Percentiles rank a stretch among this genome's conserved stretches.
Conservation (phyloP, 2,888 invertebrate species). For the Branchellion lobata region DNA sequence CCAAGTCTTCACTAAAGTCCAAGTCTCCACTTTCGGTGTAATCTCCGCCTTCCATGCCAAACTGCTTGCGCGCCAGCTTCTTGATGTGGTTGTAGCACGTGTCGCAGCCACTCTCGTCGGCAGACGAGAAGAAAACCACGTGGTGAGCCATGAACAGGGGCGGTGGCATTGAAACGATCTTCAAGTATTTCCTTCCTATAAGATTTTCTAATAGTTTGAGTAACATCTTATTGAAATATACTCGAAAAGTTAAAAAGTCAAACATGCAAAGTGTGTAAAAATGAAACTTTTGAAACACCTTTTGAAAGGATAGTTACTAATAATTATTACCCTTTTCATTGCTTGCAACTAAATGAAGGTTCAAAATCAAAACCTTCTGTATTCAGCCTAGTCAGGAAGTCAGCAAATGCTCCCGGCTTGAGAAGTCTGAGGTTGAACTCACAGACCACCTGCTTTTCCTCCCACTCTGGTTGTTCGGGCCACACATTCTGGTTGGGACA, state of each 20-base stretch:
- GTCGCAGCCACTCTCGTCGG: constrained; percentile 53
- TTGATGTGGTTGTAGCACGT: constrained; percentile 50
- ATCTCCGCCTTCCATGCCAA: constrained; percentile 25
- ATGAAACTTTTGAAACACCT: no score
- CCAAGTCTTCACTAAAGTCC: constrained; percentile 49
- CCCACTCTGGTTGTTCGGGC: constrained; percentile 54
- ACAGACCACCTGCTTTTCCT: constrained; percentile 53
- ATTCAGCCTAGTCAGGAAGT: constrained; percentile 50
- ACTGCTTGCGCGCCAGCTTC: constrained; percentile 37
- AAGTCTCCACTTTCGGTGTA: constrained; percentile 16
- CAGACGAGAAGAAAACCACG: constrained; percentile 52
- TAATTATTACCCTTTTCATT: no score
- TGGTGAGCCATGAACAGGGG: constrained; percentile 53
- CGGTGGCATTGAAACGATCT: constrained; percentile 52
- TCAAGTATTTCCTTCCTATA: constrained; percentile 47
- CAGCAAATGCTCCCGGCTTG: constrained; percentile 51
- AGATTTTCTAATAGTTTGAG: no score
- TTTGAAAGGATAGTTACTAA: no score
- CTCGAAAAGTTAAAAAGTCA: background rate
- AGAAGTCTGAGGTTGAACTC: constrained; percentile 50
- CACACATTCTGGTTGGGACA: constrained; percentile 52
- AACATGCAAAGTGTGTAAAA: no score
- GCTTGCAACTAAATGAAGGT: no score
- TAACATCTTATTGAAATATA: no score
- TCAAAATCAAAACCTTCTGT: constrained; percentile 42